Conservation (phyloP, 2,888 invertebrate genomes). For the Metallyticus violacea region DNA sequence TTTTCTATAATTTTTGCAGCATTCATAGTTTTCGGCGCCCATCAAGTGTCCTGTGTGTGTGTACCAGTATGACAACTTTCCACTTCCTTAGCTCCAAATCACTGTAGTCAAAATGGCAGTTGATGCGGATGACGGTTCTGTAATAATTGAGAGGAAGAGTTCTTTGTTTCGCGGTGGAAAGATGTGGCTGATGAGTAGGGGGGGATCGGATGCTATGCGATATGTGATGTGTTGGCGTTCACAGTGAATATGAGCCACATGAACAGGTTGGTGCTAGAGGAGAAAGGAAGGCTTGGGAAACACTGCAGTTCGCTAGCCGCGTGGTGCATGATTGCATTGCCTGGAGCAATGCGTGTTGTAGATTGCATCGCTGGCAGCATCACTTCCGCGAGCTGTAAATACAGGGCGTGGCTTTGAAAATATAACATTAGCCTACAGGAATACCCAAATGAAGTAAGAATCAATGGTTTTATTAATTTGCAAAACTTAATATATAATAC, state of each 20-base stretch:
- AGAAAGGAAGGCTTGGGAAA: neutral
- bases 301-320: neutral
- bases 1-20: too few species aligned
- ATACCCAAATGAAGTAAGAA: too few species aligned
- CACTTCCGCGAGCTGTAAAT: neutral
- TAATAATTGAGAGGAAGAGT: neutral
- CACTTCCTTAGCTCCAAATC: too few species aligned
- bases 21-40: too few species aligned
- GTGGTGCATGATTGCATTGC: neutral
- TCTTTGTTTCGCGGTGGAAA: neutral
- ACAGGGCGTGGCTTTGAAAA: neutral
- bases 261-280: neutral
- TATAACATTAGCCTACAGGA: too few species aligned
- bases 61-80: too few species aligned
- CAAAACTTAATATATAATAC: too few species aligned
- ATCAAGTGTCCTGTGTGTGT: too few species aligned
- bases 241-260: neutral
- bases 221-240: neutral
- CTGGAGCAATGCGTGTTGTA: neutral
- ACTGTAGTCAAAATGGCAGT: too few species aligned
- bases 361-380: neutral
- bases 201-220: neutral
- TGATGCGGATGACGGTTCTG: too few species aligned
- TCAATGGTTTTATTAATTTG: too few species aligned
- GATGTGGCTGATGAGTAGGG: neutral